Evolutionary conservation across 2,113 vertebrate genomes (phyloP).

Genomic region (Noturus placidus): DNA sequence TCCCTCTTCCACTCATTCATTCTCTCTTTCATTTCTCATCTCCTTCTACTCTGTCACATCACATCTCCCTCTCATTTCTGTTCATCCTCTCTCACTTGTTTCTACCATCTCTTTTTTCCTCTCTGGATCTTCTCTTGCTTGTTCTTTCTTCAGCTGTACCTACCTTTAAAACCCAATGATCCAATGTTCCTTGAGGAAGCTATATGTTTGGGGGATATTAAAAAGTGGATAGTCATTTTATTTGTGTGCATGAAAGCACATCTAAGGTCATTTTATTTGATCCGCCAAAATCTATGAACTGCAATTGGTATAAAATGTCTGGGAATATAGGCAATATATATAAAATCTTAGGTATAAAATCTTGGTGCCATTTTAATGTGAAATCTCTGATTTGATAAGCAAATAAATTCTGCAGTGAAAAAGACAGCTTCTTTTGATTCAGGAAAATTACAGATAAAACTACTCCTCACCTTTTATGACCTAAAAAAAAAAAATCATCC

Average conservation of each 20-base stretch:
- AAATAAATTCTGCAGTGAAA: conserved; percentile 7
- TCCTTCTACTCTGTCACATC: not conserved
- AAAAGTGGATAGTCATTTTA: conserved; percentile 10
- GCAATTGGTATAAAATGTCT: not conserved
- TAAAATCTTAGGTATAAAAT: not conserved
- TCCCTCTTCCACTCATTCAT: not conserved
- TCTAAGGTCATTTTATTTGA: not conserved
- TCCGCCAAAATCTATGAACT: not conserved
- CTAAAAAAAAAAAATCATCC: not conserved
- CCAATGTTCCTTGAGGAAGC: not conserved
- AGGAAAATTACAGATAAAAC: not conserved
- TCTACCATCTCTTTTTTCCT: not conserved
- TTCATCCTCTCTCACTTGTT: not conserved
- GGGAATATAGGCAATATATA: not conserved
- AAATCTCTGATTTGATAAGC: not conserved
- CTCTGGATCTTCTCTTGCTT: not conserved
- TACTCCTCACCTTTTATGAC: not conserved
- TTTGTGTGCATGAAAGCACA: not conserved
- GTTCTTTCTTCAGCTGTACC: not conserved
- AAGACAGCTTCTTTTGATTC: not conserved
- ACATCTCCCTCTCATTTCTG: not conserved
- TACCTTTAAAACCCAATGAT: conserved; percentile 2
- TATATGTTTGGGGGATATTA: conserved; percentile 13
- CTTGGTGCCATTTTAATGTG: not conserved
- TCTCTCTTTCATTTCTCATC: not conserved